Evolutionary conservation across 2,113 vertebrate genomes (phyloP).

Genomic region (Bufo bufo): DNA sequence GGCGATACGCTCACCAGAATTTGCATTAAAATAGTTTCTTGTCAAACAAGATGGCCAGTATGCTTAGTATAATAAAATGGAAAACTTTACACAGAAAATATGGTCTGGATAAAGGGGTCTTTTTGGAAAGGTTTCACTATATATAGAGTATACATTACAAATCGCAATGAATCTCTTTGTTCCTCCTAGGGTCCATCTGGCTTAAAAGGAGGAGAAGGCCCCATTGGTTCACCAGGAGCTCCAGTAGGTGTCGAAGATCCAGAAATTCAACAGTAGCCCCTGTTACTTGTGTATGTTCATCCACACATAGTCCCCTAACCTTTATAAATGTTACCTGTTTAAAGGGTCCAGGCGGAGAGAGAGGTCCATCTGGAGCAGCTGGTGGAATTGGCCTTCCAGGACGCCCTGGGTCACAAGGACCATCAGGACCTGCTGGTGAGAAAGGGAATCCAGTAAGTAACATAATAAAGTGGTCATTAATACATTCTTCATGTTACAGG

Average conservation of each 20-base stretch:
- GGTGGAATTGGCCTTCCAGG: constrained; percentile 89
- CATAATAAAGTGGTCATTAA: not conserved
- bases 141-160: not conserved
- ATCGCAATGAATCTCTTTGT: not conserved
- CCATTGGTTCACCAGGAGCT: constrained; percentile 75
- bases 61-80: too few species aligned
- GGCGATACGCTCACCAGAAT: too few species aligned
- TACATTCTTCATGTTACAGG: too few species aligned
- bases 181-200: constrained; percentile 79
- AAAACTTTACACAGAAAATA: too few species aligned
- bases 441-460: constrained; percentile 87
- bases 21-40: too few species aligned
- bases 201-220: constrained; percentile 88
- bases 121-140: too few species aligned
- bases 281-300: not conserved
- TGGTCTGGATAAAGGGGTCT: too few species aligned
- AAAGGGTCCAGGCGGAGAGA: constrained; percentile 86
- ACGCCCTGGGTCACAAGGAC: constrained; percentile 76
- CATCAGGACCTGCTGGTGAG: constrained; percentile 83
- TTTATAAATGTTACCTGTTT: not conserved
- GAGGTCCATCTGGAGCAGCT: constrained; percentile 80
- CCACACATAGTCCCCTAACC: not conserved
- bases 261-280: not conserved
- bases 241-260: constrained; percentile 72
- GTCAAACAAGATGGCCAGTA: too few species aligned